Evolutionary conservation across 2,797 vertebrate genomes (phyloP).

Genomic region (Champsocephalus esox): DNA sequence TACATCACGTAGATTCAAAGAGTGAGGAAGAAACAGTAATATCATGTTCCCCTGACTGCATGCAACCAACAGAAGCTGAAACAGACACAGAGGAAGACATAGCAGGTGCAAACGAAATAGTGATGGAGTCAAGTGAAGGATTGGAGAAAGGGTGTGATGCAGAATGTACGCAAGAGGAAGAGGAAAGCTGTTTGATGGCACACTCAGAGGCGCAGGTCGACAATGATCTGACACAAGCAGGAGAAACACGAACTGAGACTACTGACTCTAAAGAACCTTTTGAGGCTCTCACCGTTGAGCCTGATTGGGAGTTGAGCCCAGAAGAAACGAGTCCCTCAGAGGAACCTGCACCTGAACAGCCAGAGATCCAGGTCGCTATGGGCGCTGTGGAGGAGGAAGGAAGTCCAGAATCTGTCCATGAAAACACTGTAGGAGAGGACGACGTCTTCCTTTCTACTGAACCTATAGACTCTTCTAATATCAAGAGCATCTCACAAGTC

Average conservation of each 20-base stretch:
- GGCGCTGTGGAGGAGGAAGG: constrained; percentile 5
- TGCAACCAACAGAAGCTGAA: constrained; percentile 22
- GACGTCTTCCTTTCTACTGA: constrained; percentile 3
- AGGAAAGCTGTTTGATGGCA: background rate
- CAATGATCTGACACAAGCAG: constrained; percentile 20
- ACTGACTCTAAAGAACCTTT: constrained; percentile 1
- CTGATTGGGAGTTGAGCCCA: constrained; percentile 6
- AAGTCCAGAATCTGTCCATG: constrained; percentile 10
- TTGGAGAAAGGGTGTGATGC: constrained; percentile 5
- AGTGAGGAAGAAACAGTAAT: constrained; percentile 22
- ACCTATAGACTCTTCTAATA: constrained; percentile 10
- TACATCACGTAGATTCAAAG: constrained; percentile 13
- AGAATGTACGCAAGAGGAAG: background rate
- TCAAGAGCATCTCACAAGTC: constrained; percentile 18
- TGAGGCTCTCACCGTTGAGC: constrained; percentile 15
- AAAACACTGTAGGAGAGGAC: constrained; percentile 34
- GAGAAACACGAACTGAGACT: constrained; percentile 29
- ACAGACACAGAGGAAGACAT: constrained; percentile 14
- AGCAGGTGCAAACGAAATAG: background rate
- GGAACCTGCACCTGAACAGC: constrained; percentile 10
- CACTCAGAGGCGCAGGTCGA: constrained; percentile 18
- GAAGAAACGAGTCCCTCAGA: constrained; percentile 5
- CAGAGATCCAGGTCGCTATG: background rate
- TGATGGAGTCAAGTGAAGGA: constrained; percentile 7
- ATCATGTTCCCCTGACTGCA: constrained; percentile 13